A percentile compares a stretch with the other conserved stretches of the same genome.
These are phyloP conservation scores for Formicarius rufipectus DNA, from an alignment of 2,113 vertebrate species.

Conservation along the genomic window DNA sequence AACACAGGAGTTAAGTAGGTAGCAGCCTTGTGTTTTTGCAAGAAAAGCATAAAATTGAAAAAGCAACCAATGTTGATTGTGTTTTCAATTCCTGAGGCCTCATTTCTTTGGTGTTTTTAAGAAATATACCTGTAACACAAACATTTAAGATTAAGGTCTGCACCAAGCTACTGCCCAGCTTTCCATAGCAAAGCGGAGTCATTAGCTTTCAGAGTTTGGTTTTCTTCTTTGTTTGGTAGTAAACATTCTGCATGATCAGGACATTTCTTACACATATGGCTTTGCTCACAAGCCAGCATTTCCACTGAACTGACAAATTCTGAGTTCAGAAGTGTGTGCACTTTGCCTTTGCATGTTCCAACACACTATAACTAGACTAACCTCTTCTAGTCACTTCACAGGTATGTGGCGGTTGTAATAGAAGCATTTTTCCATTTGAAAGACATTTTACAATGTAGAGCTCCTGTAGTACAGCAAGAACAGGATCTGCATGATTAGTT, in stretches of 20 bases:
- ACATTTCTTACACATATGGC: not conserved
- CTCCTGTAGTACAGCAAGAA: not conserved
- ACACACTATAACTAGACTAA: not conserved
- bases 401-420: not conserved
- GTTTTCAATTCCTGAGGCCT: not conserved
- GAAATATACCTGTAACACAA: not conserved
- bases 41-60: not conserved
- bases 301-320: not conserved
- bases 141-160: not conserved
- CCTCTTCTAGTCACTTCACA: not conserved
- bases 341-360: not conserved
- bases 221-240: not conserved
- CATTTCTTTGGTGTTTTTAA: not conserved
- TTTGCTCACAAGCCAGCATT: slow-evolving; percentile 3
- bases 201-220: not conserved
- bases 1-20: not conserved
- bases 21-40: not conserved
- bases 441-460: not conserved
- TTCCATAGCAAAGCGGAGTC: not conserved
- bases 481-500: not conserved
- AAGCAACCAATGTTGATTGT: not conserved
- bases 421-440: not conserved
- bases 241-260: not conserved
- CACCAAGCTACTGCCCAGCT: not conserved
- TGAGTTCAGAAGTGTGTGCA: not conserved